A percentile compares a stretch with the other conserved stretches of the same genome.
phyloP scores from a whole-genome alignment of 2,113 vertebrate genomes.

The Paramisgurnus dabryanus region DNA sequence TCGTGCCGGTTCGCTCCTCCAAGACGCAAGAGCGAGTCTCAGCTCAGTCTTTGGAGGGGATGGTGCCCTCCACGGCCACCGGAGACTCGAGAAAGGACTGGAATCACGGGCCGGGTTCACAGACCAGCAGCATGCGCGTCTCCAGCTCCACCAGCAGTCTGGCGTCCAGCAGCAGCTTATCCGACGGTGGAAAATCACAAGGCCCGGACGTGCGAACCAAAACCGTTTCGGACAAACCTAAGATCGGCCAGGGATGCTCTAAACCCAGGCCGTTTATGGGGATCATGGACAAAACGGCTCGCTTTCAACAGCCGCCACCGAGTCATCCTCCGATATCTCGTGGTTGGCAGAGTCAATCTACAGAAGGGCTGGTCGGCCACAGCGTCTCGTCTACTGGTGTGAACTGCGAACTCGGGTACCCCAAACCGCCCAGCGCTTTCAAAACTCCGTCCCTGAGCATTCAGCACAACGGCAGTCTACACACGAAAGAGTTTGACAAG shows the following conservation, averaged over 20 bases:
- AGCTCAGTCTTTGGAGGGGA: constrained; percentile 69
- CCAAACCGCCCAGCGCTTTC: constrained; percentile 72
- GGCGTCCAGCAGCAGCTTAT: constrained; percentile 82
- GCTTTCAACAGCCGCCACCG: constrained; percentile 76
- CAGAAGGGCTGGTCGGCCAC: constrained; percentile 66
- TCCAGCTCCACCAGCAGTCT: constrained; percentile 85
- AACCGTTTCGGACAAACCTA: constrained; percentile 70
- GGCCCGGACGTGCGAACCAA: constrained; percentile 84
- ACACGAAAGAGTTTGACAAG: constrained; percentile 77
- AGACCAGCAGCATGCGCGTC: constrained; percentile 74
- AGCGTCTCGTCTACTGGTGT: constrained; percentile 66
- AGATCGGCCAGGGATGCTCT: constrained; percentile 67
- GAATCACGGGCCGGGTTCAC: constrained; percentile 56
- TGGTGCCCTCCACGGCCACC: constrained; percentile 53
- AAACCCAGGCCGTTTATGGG: constrained; percentile 93
- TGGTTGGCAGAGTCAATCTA: constrained; percentile 79
- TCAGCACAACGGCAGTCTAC: constrained; percentile 78
- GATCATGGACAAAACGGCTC: constrained; percentile 89
- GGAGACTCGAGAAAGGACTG: constrained; percentile 66
- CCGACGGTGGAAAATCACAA: constrained; percentile 80
- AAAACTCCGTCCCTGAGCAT: constrained; percentile 70
- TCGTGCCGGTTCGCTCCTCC: constrained; percentile 60
- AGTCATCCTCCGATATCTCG: constrained; percentile 64
- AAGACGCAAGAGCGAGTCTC: constrained; percentile 74
- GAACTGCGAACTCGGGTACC: constrained; percentile 73